A percentile compares a stretch with the other conserved stretches of the same genome.
phyloP scores from a whole-genome alignment of 2,797 vertebrate genomes.

The Clamator glandarius region DNA sequence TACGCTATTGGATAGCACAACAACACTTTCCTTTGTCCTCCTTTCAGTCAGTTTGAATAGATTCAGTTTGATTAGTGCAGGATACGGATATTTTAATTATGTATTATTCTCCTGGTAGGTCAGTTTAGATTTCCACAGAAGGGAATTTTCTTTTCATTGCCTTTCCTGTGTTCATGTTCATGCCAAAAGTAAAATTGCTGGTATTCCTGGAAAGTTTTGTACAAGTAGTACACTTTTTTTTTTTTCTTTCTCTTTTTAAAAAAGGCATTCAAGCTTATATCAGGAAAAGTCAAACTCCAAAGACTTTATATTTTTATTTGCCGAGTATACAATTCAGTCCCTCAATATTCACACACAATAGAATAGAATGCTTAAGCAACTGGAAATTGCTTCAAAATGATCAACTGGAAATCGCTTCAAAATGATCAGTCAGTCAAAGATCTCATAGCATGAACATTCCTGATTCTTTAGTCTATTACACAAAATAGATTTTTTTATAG shows the following conservation, averaged over 20 bases:
- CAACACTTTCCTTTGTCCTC: not conserved
- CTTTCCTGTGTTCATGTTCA: not conserved
- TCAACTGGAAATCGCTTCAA: not conserved
- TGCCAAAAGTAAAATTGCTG: not conserved
- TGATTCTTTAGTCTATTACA: not conserved
- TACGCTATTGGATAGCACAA: not conserved
- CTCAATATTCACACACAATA: not conserved
- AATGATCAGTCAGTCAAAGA: not conserved
- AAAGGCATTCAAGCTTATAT: not conserved
- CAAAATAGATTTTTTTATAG: not conserved
- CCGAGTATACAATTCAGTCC: not conserved
- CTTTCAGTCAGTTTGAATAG: not conserved
- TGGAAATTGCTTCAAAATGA: slow-evolving; percentile 1
- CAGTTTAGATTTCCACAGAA: not conserved
- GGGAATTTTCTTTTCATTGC: not conserved
- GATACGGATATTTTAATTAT: not conserved
- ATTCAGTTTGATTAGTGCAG: slow-evolving; percentile 1
- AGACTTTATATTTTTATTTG: not conserved
- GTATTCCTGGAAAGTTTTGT: not conserved
- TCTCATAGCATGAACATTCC: not conserved
- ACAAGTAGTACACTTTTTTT: no score
- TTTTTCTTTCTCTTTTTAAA: no score
- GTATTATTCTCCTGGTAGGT: not conserved
- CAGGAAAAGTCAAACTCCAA: not conserved
- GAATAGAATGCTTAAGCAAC: not conserved